phyloP scores from a whole-genome alignment of 23 tunicate genomes.

The Halocynthia roretzi region DNA sequence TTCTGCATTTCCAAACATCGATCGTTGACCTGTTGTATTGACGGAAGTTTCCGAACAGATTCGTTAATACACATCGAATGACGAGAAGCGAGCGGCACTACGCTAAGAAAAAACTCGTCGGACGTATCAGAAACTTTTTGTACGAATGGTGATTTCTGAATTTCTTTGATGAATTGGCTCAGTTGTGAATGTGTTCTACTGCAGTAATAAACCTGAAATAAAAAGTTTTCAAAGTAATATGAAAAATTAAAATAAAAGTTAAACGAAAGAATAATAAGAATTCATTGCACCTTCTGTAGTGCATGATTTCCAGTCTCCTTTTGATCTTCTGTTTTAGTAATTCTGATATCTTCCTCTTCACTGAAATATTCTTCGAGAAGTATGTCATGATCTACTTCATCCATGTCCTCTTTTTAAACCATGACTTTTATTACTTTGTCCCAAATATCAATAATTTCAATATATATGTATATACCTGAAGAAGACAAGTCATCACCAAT shows the following conservation, averaged over 20 bases:
- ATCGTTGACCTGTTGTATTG: slow-evolving; percentile 83
- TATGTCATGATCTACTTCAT: slow-evolving; percentile 4
- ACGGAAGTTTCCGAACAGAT: slow-evolving; percentile 41
- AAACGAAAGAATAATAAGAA: not conserved
- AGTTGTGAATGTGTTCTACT: slow-evolving; percentile 97
- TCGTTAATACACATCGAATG: slow-evolving; percentile 77
- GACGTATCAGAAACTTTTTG: not conserved
- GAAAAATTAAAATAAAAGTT: not conserved
- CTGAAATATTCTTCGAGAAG: slow-evolving; percentile 60
- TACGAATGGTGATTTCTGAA: slow-evolving; percentile 75
- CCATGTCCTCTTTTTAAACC: slow-evolving; percentile 5
- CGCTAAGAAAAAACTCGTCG: slow-evolving; percentile 22
- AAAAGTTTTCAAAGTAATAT: not conserved
- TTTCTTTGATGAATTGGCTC: slow-evolving; percentile 86
- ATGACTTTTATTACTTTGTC: not conserved
- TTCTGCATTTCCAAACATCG: slow-evolving; percentile 84
- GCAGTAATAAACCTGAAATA: slow-evolving; percentile 66
- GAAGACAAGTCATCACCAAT: not conserved
- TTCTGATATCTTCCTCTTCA: slow-evolving; percentile 42
- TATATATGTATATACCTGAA: not conserved
- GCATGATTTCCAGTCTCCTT: slow-evolving; percentile 32
- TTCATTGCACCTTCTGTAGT: not conserved
- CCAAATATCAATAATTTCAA: slow-evolving; percentile 14
- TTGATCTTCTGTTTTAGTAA: not conserved
- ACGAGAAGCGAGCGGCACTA: slow-evolving; percentile 73